Evolutionary conservation across 2,797 vertebrate species (phyloP).

Genomic region (Orientallactaga sibirica): DNA sequence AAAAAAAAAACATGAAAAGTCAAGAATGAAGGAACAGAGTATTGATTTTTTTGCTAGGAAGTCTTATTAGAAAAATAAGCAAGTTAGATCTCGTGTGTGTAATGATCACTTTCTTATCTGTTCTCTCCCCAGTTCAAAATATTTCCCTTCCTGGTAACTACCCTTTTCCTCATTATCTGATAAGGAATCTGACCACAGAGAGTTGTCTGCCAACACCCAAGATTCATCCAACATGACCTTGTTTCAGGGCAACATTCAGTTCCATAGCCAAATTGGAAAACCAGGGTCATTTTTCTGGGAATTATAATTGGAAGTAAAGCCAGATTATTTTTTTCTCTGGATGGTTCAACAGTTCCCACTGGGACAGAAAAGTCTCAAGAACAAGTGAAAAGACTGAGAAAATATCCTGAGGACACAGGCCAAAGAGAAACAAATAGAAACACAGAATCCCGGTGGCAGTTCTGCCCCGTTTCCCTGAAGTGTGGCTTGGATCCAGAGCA

Average conservation of each 20-base stretch:
- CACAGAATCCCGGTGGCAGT: neutral
- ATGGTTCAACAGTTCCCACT: slow-evolving; percentile 9
- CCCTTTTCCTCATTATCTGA: slow-evolving; percentile 8
- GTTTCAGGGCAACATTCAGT: neutral
- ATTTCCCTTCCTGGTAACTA: neutral
- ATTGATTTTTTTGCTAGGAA: neutral
- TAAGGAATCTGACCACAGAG: slow-evolving; percentile 53
- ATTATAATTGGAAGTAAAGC: slow-evolving; percentile 52
- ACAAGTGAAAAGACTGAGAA: slow-evolving; percentile 47
- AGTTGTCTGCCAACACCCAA: slow-evolving; percentile 32
- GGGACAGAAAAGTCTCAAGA: slow-evolving; percentile 40
- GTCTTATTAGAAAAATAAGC: slow-evolving; percentile 8
- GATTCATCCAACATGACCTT: slow-evolving; percentile 15
- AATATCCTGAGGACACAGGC: neutral
- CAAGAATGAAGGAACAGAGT: neutral
- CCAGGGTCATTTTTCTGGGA: slow-evolving; percentile 39
- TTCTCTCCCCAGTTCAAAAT: slow-evolving; percentile 22
- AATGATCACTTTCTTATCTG: neutral
- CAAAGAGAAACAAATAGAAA: neutral
- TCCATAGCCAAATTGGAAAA: slow-evolving; percentile 64
- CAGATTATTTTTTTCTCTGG: slow-evolving; percentile 56
- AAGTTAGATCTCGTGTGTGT: neutral
- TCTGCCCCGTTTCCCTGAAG: neutral
- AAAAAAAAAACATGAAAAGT: neutral
- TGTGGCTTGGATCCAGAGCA: neutral